Conservation (phyloP, 2,888 invertebrate species). For the Lepidochitona cinerea region DNA sequence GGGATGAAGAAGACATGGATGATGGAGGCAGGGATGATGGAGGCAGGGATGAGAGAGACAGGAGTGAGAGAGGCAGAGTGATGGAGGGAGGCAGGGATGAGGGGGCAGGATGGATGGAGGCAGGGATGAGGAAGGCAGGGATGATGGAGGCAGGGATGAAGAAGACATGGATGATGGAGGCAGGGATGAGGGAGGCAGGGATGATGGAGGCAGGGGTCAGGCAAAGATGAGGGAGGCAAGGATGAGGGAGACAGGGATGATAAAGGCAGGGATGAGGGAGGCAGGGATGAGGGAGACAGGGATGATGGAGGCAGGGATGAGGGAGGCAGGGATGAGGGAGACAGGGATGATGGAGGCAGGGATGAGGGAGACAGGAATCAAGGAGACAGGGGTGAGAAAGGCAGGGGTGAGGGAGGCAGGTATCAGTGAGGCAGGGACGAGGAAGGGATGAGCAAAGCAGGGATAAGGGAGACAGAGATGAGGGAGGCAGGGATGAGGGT, state of each 20-base stretch:
- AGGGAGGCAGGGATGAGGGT: background rate
- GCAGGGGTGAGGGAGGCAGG: no score
- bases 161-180: background rate
- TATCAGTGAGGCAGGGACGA: no score
- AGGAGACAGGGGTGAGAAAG: no score
- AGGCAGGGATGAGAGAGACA: background rate
- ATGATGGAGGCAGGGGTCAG: background rate
- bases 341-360: background rate
- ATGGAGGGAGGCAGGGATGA: background rate
- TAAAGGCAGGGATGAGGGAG: background rate
- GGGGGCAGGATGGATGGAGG: background rate
- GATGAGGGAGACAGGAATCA: no score
- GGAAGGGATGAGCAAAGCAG: background rate
- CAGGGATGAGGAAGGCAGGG: background rate
- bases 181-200: background rate
- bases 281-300: background rate
- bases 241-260: background rate
- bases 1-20: background rate
- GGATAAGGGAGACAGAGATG: background rate
- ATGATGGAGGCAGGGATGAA: background rate
- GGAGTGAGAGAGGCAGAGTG: background rate
- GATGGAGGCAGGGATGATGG: background rate
- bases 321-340: background rate
- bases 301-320: no score
- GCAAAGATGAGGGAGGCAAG: background rate